Evolutionary conservation across 2,888 invertebrate species (phyloP), one percentile per base, ranked within the genome.

Genomic region (Spisula solida): DNA sequence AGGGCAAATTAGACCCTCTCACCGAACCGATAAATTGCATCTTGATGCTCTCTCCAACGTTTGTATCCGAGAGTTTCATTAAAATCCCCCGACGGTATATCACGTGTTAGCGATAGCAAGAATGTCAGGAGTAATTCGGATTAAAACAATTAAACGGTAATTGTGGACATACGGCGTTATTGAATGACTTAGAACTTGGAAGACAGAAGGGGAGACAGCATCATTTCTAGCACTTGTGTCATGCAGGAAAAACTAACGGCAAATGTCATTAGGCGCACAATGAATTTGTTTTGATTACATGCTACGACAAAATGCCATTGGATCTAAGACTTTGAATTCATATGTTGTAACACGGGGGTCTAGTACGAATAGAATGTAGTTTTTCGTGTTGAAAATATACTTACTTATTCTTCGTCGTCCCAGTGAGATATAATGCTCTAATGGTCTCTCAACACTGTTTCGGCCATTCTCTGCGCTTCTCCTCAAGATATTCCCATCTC

Each of bases 1-100:
- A 88, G 88, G 82, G 55, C 88, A 88, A 90, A 92, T 92, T 91
- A 92, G 86, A 85, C 51, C 85, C 82, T 80, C 86, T 82, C 86
- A 75, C 55, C 66, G 86, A 80, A 80, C 81, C 88, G 81, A 91
- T 91, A 92, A 90, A 92, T 90, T 89, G 88, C 90, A 85, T 82
- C 48, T 41, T 88, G 85, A 88, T 88, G 88, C 85, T 84, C 79
- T 88, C 86, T 81, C 31, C 34, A 83, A 79, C 81, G 79, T 83
- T 82, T 85, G 41, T 85, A 78, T 86, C 66, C 83, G 75, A 78
- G 82, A 83, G 88, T 81, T 85, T 88, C 86, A 89, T 91, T 88
- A 89, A 91, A 91, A 85, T 87, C 70, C 29, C 78, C 29, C 78
- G 82, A 83, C 89, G 55, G 84, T 87, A 88, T 56, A 90, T 88